Conservation (phyloP, 2,113 vertebrate genomes). For the Stegastes partitus region DNA sequence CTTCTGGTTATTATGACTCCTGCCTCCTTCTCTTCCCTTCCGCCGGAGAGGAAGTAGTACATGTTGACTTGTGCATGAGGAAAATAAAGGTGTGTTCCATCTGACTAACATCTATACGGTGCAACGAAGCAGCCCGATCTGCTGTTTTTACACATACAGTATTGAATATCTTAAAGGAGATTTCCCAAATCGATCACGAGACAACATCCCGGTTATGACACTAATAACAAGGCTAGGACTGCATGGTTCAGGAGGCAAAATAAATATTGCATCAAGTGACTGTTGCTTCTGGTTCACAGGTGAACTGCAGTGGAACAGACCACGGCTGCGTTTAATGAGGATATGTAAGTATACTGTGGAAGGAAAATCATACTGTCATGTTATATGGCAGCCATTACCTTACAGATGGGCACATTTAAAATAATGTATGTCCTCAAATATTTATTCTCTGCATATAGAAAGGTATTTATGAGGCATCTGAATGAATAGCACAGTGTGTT, state of each 20-base stretch:
- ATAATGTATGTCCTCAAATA: conserved; percentile 47
- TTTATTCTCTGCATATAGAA: conserved; percentile 64
- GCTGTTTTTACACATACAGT: neutral
- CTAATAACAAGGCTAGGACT: neutral
- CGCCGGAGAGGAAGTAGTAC: neutral
- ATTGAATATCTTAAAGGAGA: conserved; percentile 3
- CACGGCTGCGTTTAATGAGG: neutral
- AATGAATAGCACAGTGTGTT: conserved; percentile 37
- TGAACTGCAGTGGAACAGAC: conserved; percentile 11
- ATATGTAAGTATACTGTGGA: conserved; percentile 11
- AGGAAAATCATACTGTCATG: neutral
- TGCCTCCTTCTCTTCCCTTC: neutral
- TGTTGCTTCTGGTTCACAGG: conserved; percentile 16
- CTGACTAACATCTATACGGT: neutral
- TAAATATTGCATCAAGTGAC: conserved; percentile 17
- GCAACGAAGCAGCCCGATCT: conserved; percentile 17
- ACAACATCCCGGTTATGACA: neutral
- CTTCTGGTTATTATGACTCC: neutral
- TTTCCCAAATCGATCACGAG: neutral
- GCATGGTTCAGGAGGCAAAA: neutral
- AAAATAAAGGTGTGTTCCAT: conserved; percentile 12
- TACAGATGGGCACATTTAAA: conserved; percentile 28
- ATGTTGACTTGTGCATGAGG: conserved; percentile 4
- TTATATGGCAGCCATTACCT: conserved; percentile 17
- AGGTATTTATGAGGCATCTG: conserved; percentile 54